Evolutionary conservation across 2,888 invertebrate species (phyloP).

Genomic region (Macaria notata): DNA sequence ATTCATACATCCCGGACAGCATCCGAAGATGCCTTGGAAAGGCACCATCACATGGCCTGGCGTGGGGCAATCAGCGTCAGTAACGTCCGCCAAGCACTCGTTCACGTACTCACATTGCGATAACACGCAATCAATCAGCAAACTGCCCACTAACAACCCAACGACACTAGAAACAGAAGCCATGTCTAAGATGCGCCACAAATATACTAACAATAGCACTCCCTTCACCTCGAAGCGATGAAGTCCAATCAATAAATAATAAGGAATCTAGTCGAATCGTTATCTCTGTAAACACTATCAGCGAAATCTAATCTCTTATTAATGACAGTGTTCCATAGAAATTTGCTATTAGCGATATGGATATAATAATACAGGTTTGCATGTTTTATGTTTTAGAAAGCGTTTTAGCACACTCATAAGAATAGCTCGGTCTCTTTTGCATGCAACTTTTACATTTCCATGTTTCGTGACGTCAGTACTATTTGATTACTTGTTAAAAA

Average conservation of each 20-base stretch:
- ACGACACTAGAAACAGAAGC: conserved; percentile 26
- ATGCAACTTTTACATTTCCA: conserved; percentile 17
- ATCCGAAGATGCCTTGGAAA: conserved; percentile 54
- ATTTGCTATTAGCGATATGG: conserved; percentile 8
- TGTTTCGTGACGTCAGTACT: conserved; percentile 18
- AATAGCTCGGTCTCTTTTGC: neutral
- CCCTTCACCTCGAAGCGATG: conserved; percentile 31
- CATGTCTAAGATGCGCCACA: conserved; percentile 22
- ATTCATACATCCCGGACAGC: conserved; percentile 70
- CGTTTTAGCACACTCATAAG: conserved; percentile 12
- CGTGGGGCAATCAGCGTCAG: conserved; percentile 47
- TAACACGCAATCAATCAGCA: conserved; percentile 31
- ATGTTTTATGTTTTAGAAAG: conserved; percentile 4
- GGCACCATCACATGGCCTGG: conserved; percentile 47
- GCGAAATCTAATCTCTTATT: conserved; percentile 50
- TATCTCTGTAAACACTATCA: conserved; percentile 47
- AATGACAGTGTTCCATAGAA: conserved; percentile 30
- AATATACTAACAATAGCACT: conserved; percentile 21
- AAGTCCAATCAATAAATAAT: conserved; percentile 43
- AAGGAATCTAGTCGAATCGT: conserved; percentile 30
- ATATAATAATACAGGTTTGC: neutral
- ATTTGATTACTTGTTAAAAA: conserved; percentile 45
- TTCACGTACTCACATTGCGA: conserved; percentile 57
- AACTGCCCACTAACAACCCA: conserved; percentile 29
- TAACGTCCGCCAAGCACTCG: conserved; percentile 63